Evolutionary conservation across 2,888 invertebrate genomes (phyloP).

Genomic region (Cremastinae sp.): DNA sequence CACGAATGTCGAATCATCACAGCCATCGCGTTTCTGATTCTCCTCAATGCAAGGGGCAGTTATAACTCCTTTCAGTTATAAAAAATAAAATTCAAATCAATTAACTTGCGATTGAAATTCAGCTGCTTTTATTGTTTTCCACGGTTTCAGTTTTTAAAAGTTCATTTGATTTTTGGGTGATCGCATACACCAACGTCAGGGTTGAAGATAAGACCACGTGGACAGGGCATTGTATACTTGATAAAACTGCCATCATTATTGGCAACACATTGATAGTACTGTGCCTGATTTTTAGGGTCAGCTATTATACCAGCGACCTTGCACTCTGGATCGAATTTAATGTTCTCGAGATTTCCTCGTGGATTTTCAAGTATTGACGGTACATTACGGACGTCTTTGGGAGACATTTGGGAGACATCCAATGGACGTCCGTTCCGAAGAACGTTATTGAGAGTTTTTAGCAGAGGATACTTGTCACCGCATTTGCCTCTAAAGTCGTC

Average conservation of each 20-base stretch:
- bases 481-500: conserved; percentile 88
- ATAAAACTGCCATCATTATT: conserved; percentile 67
- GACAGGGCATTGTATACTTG: conserved; percentile 58
- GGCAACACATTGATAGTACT: conserved; percentile 80
- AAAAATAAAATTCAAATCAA: no score
- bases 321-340: conserved; percentile 65
- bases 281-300: conserved; percentile 78
- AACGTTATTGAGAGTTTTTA: conserved; percentile 82
- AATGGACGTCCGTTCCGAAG: conserved; percentile 62
- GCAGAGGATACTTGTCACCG: conserved; percentile 83
- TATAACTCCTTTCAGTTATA: no score
- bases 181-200: conserved; percentile 22
- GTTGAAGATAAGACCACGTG: conserved; percentile 31
- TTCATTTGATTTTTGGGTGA: conserved; percentile 8
- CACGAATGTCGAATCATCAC: background rate
- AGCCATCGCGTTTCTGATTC: background rate
- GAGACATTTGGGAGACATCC: no score
- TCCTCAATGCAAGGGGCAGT: background rate
- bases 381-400: conserved; percentile 40
- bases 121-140: background rate
- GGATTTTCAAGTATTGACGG: background rate
- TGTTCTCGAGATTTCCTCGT: background rate
- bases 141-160: background rate
- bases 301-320: conserved; percentile 79
- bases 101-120: no score